phyloP scores from a whole-genome alignment of 2,113 vertebrate genomes.

The Opisthocomus hoazin region DNA sequence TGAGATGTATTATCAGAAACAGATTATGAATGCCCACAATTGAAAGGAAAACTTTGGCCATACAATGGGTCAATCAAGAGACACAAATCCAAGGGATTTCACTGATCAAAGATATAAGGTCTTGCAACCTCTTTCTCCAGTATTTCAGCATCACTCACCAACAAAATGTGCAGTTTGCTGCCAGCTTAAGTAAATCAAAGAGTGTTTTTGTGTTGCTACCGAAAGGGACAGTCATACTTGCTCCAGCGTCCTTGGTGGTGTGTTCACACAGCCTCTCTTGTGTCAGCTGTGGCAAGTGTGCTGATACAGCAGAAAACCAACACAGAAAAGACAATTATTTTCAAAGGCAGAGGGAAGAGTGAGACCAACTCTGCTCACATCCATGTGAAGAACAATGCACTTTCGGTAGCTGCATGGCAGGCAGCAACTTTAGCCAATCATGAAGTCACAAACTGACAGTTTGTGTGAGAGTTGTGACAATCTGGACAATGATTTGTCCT shows the following conservation, averaged over 20 bases:
- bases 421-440: not conserved
- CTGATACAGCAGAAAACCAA: not conserved
- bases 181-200: not conserved
- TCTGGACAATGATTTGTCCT: not conserved
- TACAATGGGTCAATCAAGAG: not conserved
- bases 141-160: not conserved
- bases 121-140: not conserved
- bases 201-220: not conserved
- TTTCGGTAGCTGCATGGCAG: rapidly evolving
- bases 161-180: not conserved
- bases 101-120: not conserved
- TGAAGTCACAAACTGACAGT: not conserved
- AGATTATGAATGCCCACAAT: not conserved
- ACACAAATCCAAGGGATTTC: not conserved
- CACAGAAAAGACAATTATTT: not conserved
- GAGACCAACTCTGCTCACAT: not conserved
- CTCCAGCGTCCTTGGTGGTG: not conserved
- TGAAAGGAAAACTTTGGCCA: not conserved
- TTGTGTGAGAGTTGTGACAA: not conserved
- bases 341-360: not conserved
- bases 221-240: not conserved
- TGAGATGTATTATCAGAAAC: not conserved
- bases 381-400: not conserved
- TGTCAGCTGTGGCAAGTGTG: not conserved
- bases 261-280: rapidly evolving